These are phyloP conservation scores for Nyctalus aviator DNA, from an alignment of 2,797 vertebrate species.

Conservation along the genomic window DNA sequence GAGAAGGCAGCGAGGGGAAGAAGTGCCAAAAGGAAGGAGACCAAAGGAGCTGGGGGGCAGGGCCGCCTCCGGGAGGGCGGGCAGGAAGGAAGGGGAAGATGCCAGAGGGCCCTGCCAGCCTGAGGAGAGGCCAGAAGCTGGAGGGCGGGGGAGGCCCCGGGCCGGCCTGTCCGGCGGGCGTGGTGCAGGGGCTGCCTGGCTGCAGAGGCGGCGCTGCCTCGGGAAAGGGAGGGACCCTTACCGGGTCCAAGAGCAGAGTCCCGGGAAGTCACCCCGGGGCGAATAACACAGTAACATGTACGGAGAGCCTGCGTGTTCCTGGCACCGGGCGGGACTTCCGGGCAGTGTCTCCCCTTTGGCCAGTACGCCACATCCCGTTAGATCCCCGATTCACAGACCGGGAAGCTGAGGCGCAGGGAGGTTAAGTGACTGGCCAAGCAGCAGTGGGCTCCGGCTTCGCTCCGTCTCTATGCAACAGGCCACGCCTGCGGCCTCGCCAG, in stretches of 20 bases:
- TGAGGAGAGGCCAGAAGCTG: neutral
- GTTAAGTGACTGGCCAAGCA: neutral
- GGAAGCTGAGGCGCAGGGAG: neutral
- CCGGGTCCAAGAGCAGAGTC: neutral
- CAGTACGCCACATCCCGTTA: accelerated
- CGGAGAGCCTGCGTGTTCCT: neutral
- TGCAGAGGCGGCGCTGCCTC: neutral
- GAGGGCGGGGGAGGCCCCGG: neutral
- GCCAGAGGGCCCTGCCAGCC: neutral
- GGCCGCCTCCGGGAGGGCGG: neutral
- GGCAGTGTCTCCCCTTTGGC: neutral
- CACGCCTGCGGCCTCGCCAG: neutral
- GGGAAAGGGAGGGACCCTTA: neutral
- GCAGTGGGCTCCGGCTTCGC: neutral
- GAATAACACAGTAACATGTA: accelerated
- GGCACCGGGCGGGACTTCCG: neutral
- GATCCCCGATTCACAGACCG: neutral
- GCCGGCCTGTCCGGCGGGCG: neutral
- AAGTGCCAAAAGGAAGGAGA: slow-evolving; percentile 51
- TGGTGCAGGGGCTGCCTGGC: neutral
- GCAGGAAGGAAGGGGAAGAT: neutral
- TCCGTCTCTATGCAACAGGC: neutral
- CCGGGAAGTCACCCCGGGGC: accelerated
- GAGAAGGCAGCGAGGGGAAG: slow-evolving; percentile 36
- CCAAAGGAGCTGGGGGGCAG: neutral